Evolutionary conservation across 2,888 invertebrate genomes (phyloP), one percentile per base, ranked within the genome.

Genomic region (Pocota personata): DNA sequence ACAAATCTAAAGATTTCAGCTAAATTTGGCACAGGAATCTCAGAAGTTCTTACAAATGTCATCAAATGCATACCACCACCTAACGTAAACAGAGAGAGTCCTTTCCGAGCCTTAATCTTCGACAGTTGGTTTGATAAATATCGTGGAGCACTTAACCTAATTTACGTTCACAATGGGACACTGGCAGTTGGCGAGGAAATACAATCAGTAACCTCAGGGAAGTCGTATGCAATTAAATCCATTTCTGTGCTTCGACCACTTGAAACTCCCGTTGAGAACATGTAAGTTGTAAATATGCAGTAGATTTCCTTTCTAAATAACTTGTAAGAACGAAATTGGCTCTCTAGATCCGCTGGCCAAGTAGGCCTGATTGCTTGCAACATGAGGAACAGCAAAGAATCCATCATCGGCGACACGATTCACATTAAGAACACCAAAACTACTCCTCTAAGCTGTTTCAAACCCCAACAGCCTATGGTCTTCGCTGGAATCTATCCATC

Each of bases 101-200:
- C 95, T 30, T 95, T 98, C 79, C 95, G 95, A 91, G 97, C 97
- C 0, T 93, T 99, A 50, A 93, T 98, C 75, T 98, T 98, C 93
- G 99, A 99, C 90, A 97, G 97, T 73, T 98, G 97, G 96, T 98
- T 96, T 92, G 97, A 99, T 91, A 95, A 95, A 88, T 98, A 96
- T 90, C 95, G 96, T 90, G 98, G 98, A 0, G 95, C 96, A 0
- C 93, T 98, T 72, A 95, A 96, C 88, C 93, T 97, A 27, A 94
- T 97, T 24, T 96, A 96, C 91, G 94, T 98, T 43, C 94, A 95
- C 87, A 96, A 97, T 90, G 98, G 98, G 0, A 92, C 92, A 14
- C 90, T 98, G 1, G 93, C 94, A 87, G 90, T 95, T 21, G 98
- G 97, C 0, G 95, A 98, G 89, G 93, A 95, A 84, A 96, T 99